Conservation (phyloP, 2,888 invertebrate genomes). For the Bruchidius siliquastri region DNA sequence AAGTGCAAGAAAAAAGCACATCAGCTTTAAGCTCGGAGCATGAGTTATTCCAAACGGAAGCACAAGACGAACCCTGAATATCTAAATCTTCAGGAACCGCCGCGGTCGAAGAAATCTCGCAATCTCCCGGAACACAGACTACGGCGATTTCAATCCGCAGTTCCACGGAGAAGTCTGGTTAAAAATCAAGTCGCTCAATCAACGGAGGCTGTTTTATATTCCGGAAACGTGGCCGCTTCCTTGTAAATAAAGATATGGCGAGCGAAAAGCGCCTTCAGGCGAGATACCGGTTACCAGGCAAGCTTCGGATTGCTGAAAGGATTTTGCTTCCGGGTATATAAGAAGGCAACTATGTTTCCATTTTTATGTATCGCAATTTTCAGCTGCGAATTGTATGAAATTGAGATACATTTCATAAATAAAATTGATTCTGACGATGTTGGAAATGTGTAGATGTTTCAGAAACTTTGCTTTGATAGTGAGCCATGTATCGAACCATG, state of each 20-base stretch:
- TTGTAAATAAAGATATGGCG: conserved; percentile 51
- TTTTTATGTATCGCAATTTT: too few relatives aligned
- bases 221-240: conserved; percentile 38
- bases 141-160: conserved; percentile 6
- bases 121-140: background rate
- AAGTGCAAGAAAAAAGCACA: background rate
- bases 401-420: too few relatives aligned
- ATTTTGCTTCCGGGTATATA: background rate
- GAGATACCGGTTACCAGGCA: conserved; percentile 6
- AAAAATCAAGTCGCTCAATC: conserved; percentile 51
- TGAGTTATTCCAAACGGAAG: conserved; percentile 1
- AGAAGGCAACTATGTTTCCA: background rate
- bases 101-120: conserved; percentile 1
- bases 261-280: conserved; percentile 32
- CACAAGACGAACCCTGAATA: background rate
- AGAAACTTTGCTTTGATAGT: too few relatives aligned
- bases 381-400: too few relatives aligned
- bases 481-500: too few relatives aligned
- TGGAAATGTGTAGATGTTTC: too few relatives aligned
- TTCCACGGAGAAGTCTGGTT: conserved; percentile 38
- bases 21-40: background rate
- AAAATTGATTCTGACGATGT: too few relatives aligned
- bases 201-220: conserved; percentile 45
- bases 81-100: background rate
- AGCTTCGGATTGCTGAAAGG: background rate